Evolutionary conservation across 2,797 vertebrate species (phyloP), one percentile per base, ranked within the genome.

Genomic region (Buceros bicornis): DNA sequence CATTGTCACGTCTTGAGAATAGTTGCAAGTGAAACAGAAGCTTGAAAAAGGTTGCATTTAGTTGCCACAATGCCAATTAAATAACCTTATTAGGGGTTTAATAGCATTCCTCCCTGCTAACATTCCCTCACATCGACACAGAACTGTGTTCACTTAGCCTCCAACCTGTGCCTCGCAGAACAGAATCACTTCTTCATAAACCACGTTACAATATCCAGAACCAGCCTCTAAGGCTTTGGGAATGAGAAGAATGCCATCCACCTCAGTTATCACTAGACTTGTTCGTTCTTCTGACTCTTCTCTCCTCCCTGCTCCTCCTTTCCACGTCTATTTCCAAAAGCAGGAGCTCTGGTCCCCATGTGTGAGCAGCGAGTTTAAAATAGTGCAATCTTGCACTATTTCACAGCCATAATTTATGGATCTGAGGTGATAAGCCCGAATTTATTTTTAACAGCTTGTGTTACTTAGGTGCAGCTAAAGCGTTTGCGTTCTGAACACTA

Each of bases 181-280:
- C 53, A 65, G 47, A 73, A 83, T 90, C 70, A 19, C 47, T 83
- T 81, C 56, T 60, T 58, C 35, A 26, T 58, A 69, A 94, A 71
- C 29, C 26, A 58, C 33, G 9, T 71, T 70, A 58, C 56, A 43
- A 42, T 69, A 65, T 14, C 79, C 91, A 95, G 91, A 71, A 71
- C 37, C 16, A 6, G 50, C 69, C 54, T 72, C 42, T 29, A 33
- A 58, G 58, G 54, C 80, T 60, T 57, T 66, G 73, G 65, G 91
- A 93, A 95, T 70, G 82, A 83, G 53, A 93, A 61, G 84, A 95
- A 96, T 89, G 93, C 33, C 51, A 79, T 47, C 56, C 45, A 65
- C 66, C 48, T 71, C 71, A 11, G 57, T 29, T 74, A 61, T 18
- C 66, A 43, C 71, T 8, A 9, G 17, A 22, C 7, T 33, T 37